Conservation (phyloP, 2,888 invertebrate species). For the Stramonita haemastoma region DNA sequence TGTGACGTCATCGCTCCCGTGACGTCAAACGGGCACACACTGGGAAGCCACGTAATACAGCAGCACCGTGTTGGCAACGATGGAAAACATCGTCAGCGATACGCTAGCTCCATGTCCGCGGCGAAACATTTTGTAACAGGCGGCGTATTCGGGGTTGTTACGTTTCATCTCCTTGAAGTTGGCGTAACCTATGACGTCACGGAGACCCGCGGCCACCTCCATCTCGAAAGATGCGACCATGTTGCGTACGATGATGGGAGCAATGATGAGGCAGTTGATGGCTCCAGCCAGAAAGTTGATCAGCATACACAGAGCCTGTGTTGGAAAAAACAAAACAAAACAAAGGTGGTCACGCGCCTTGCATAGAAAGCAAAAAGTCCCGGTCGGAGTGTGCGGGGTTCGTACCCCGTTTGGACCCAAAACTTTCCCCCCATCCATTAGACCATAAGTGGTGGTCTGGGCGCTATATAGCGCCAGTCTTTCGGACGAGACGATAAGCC, state of each 20-base stretch:
- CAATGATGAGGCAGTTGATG: constrained; percentile 57
- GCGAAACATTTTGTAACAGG: constrained; percentile 56
- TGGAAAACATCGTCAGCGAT: constrained; percentile 54
- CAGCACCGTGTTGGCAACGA: constrained; percentile 57
- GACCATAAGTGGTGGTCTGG: no score
- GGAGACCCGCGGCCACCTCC: constrained; percentile 59
- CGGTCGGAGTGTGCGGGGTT: no score
- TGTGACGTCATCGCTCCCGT: background rate
- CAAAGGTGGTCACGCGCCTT: no score
- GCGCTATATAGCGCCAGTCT: background rate
- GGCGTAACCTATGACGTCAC: constrained; percentile 60
- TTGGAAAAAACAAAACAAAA: constrained; percentile 34
- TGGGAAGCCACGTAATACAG: constrained; percentile 57
- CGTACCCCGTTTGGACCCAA: no score
- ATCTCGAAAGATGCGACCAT: constrained; percentile 59
- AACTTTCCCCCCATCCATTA: no score
- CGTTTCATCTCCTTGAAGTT: constrained; percentile 58
- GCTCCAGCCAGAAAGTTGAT: constrained; percentile 55
- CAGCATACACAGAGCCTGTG: constrained; percentile 52
- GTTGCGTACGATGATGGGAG: constrained; percentile 58
- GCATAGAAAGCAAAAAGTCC: no score
- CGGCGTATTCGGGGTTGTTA: constrained; percentile 55
- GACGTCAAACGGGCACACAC: constrained; percentile 43
- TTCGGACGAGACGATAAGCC: background rate
- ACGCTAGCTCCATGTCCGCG: constrained; percentile 58